phyloP scores from a whole-genome alignment of 2,113 vertebrate species.

The Arothron firmamentum region DNA sequence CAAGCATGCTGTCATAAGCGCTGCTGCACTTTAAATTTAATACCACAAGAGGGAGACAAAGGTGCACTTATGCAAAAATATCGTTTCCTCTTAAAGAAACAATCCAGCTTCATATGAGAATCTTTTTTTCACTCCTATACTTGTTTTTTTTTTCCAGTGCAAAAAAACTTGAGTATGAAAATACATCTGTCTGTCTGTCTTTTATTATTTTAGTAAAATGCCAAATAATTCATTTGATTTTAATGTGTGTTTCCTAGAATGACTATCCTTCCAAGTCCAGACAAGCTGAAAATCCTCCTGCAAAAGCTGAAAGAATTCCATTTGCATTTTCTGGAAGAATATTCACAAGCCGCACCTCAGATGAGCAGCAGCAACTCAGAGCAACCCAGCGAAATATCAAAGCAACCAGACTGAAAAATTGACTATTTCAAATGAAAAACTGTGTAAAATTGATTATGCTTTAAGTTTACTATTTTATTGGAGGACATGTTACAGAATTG shows the following conservation, averaged over 20 bases:
- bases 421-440: background rate
- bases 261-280: constrained; percentile 77
- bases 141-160: too few relatives aligned
- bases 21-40: too few relatives aligned
- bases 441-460: background rate
- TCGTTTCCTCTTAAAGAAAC: too few relatives aligned
- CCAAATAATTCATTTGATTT: background rate
- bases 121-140: too few relatives aligned
- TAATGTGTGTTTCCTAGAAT: constrained; percentile 60
- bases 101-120: too few relatives aligned
- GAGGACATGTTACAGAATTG: constrained; percentile 9
- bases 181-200: too few relatives aligned
- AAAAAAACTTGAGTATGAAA: too few relatives aligned
- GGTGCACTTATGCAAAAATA: too few relatives aligned
- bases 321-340: constrained; percentile 69
- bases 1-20: too few relatives aligned
- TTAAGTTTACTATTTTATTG: background rate
- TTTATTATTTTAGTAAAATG: too few relatives aligned
- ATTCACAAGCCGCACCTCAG: constrained; percentile 43
- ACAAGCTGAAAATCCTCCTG: constrained; percentile 74
- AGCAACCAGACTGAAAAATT: constrained; percentile 6
- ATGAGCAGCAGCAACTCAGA: background rate
- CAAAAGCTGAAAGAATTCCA: constrained; percentile 76
- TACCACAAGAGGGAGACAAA: too few relatives aligned
- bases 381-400: background rate